Evolutionary conservation across 1,140 invertebrate species (phyloP).

Genomic region (Caerostris darwini): DNA sequence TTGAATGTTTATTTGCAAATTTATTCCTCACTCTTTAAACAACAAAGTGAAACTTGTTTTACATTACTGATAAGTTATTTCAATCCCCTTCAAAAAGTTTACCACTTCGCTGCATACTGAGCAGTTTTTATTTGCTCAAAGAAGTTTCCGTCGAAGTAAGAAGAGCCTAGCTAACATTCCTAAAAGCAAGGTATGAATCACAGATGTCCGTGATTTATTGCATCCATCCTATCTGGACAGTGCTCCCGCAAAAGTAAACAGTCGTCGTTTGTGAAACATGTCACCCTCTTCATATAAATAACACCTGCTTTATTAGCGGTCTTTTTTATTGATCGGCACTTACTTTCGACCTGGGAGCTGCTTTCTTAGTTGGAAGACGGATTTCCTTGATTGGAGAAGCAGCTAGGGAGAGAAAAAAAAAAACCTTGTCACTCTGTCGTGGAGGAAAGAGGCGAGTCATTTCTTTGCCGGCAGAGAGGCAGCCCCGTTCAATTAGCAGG

Average conservation of each 20-base stretch:
- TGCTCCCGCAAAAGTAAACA: conserved; percentile 32
- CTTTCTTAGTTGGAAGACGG: conserved; percentile 1
- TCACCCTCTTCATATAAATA: conserved; percentile 64
- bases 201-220: conserved; percentile 40
- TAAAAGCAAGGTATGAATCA: conserved; percentile 43
- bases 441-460: conserved; percentile 30
- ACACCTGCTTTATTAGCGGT: conserved; percentile 61
- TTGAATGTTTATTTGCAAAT: too few relatives aligned
- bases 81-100: not conserved
- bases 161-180: not conserved
- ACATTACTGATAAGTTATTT: not conserved
- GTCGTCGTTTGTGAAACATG: conserved; percentile 60
- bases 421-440: not conserved
- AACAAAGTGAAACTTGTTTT: not conserved
- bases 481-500: conserved; percentile 54
- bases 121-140: conserved; percentile 27
- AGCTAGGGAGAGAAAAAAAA: not conserved
- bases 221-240: conserved; percentile 29
- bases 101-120: not conserved
- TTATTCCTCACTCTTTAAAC: not conserved
- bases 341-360: conserved; percentile 32
- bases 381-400: conserved; percentile 48
- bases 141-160: not conserved
- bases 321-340: conserved; percentile 58
- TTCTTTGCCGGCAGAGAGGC: conserved; percentile 39